phyloP scores from a whole-genome alignment of 2,888 invertebrate genomes.

The Erebia aethiops region DNA sequence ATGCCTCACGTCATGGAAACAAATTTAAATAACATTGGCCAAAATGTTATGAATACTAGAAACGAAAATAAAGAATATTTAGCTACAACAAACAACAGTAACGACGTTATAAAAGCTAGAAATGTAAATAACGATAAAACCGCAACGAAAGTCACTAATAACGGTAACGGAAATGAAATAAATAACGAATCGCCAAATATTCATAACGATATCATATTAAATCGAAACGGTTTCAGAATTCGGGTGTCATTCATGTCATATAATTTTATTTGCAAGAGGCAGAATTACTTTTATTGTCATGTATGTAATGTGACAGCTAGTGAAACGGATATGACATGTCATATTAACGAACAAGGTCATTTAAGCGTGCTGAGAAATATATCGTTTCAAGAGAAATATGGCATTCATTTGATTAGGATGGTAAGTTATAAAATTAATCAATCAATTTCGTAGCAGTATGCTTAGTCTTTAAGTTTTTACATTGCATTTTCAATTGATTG shows the following conservation, averaged over 20 bases:
- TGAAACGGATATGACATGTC: constrained; percentile 23
- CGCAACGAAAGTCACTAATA: neutral
- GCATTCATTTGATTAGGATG: constrained; percentile 44
- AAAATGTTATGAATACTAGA: neutral
- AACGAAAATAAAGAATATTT: neutral
- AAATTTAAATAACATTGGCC: neutral
- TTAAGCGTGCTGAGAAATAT: constrained; percentile 25
- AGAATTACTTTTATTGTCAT: constrained; percentile 37
- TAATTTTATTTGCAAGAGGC: constrained; percentile 32
- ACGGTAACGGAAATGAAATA: constrained; percentile 11
- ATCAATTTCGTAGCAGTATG: too few relatives aligned
- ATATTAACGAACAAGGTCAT: constrained; percentile 38
- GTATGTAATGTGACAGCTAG: constrained; percentile 37
- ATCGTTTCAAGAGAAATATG: constrained; percentile 37
- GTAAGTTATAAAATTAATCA: constrained; percentile 40
- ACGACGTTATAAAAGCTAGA: constrained; percentile 3
- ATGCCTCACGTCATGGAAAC: constrained; percentile 8
- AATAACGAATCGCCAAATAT: constrained; percentile 19
- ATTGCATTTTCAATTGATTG: too few relatives aligned
- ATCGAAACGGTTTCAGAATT: constrained; percentile 32
- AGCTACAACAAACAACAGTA: constrained; percentile 2
- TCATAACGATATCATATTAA: constrained; percentile 32
- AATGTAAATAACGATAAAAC: neutral
- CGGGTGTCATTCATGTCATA: constrained; percentile 38
- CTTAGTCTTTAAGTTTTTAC: too few relatives aligned